Base-by-base conservation (phyloP, 2,888 invertebrate species). In the Pachymerium ferrugineum region DNA sequence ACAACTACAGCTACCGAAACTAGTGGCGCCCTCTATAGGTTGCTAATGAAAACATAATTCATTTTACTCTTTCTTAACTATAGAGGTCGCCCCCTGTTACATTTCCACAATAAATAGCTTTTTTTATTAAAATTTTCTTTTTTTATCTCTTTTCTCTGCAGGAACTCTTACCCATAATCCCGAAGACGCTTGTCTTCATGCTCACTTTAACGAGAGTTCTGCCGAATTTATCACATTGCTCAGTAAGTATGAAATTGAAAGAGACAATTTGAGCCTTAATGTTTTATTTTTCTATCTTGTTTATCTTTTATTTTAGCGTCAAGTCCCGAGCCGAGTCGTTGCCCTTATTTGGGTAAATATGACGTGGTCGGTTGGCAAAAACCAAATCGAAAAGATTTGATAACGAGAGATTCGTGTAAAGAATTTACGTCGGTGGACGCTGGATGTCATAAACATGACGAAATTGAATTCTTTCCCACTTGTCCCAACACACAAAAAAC, bases 281-380 rank as follows among this genome's bases (percentile, higher is more conserved):
- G n/a, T 68, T 68, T n/a, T n/a, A n/a, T n/a, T n/a, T n/a, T n/a
- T n/a, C n/a, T n/a, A n/a, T n/a, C n/a, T n/a, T n/a, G n/a, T n/a
- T n/a, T n/a, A n/a, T n/a, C n/a, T n/a, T n/a, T n/a, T n/a, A n/a
- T n/a, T n/a, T n/a, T 86, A 93, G 93, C 93, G 73, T 89, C 90
- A 80, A 90, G 90, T 79, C 92, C 92, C 71, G 92, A 92, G 84
- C 88, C 90, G 47, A 88, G 91, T 80, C 89, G 90, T 79, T 94
- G 94, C 80, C 94, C 94, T 0, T 90, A 90, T 84, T 87, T 89
- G 80, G 93, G 88, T 73, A 91, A 89, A 83, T 91, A 90, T 81
- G 85, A 87, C 75, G 89, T 91, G 77, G 88, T 88, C 76, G 89
- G 88, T 74, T 84, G 89, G 77, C 86, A 87, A 86, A 75, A 84